These are phyloP conservation scores for Malacoraja senta DNA, from an alignment of 2,797 vertebrate species.

Conservation along the genomic window DNA sequence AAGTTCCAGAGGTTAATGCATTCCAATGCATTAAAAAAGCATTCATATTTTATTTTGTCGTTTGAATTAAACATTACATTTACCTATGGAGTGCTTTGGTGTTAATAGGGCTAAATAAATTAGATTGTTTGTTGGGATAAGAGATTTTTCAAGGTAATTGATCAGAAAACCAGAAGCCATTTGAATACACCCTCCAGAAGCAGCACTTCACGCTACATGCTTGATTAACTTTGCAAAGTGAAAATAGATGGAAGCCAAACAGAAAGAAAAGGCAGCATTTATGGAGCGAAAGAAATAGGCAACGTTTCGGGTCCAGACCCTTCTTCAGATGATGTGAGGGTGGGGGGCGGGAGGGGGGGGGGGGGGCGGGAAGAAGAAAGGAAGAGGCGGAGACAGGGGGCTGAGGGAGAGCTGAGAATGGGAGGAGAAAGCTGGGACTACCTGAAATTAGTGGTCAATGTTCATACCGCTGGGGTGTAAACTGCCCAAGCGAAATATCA, in stretches of 20 bases:
- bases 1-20: constrained; percentile 3
- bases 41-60: background rate
- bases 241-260: background rate
- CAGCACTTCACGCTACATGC: background rate
- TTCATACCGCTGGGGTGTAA: no score
- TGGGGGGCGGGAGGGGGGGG: no score
- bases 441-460: no score
- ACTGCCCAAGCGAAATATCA: no score
- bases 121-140: constrained; percentile 1
- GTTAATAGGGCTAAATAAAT: constrained; percentile 22
- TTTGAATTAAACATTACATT: constrained; percentile 30
- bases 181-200: constrained; percentile 17
- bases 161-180: constrained; percentile 23
- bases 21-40: background rate
- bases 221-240: background rate
- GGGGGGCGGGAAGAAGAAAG: no score
- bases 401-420: no score
- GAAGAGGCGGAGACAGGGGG: no score
- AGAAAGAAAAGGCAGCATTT: background rate
- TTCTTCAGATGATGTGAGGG: no score
- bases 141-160: background rate
- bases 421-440: no score
- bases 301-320: no score
- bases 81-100: constrained; percentile 20
- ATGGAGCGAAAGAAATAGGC: no score